A percentile compares a stretch with the other conserved stretches of the same genome.
Evolutionary conservation across 2,888 invertebrate species (phyloP).

Genomic region (Gonocerus acuteangulatus): DNA sequence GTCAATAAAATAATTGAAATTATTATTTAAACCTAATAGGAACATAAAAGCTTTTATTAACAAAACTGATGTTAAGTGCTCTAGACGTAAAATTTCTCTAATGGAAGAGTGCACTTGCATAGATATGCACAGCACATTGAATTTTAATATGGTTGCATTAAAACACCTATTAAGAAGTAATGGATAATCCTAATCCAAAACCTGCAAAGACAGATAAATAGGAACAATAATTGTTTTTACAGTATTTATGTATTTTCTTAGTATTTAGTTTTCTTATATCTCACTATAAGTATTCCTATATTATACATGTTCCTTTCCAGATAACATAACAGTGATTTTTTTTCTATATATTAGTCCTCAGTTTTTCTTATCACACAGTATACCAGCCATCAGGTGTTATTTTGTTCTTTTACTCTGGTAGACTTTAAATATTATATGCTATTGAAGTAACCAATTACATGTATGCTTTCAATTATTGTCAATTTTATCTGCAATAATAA

Average conservation of each 20-base stretch:
- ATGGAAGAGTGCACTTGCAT: slow-evolving; percentile 18
- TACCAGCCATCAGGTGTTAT: background rate
- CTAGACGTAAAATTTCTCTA: background rate
- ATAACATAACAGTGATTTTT: background rate
- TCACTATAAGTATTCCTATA: background rate
- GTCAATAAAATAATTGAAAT: background rate
- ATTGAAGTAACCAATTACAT: slow-evolving; percentile 10
- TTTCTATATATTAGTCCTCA: too few species aligned
- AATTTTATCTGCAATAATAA: slow-evolving; percentile 1
- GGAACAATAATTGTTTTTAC: too few species aligned
- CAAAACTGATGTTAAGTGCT: background rate
- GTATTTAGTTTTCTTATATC: background rate
- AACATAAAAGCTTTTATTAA: background rate
- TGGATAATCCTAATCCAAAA: too few species aligned
- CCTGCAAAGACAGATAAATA: too few species aligned
- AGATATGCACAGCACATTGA: slow-evolving; percentile 19
- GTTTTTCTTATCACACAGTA: too few species aligned
- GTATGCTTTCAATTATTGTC: slow-evolving; percentile 21
- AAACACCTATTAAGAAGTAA: too few species aligned
- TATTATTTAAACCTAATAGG: background rate
- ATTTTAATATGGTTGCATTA: background rate
- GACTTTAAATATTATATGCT: slow-evolving; percentile 3
- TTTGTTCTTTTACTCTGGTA: slow-evolving; percentile 10
- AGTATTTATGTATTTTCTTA: background rate
- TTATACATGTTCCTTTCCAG: background rate